These are phyloP conservation scores for Penaeus japonicus DNA, from an alignment of 1,140 invertebrate genomes.

Conservation along the genomic window DNA sequence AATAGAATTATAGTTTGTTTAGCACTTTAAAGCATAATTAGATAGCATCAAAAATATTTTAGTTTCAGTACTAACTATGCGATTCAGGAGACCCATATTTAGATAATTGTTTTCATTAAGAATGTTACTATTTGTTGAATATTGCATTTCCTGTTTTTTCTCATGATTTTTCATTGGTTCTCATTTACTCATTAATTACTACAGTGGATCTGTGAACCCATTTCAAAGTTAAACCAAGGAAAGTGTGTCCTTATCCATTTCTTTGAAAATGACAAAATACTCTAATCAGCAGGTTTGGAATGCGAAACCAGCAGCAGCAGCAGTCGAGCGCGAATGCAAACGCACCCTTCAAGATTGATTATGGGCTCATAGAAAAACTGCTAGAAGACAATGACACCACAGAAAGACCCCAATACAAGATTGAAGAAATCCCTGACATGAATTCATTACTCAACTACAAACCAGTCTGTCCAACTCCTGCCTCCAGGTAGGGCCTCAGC, in stretches of 20 bases:
- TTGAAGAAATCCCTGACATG: conserved; percentile 57
- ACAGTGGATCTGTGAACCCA: too few relatives aligned
- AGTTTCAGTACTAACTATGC: too few relatives aligned
- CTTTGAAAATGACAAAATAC: neutral
- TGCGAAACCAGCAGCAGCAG: conserved; percentile 10
- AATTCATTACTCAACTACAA: conserved; percentile 55
- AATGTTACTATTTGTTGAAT: too few relatives aligned
- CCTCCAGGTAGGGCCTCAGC: conserved; percentile 35
- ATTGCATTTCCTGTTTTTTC: too few relatives aligned
- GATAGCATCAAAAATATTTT: too few relatives aligned
- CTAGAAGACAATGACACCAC: conserved; percentile 36
- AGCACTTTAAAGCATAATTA: too few relatives aligned
- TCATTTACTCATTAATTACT: too few relatives aligned
- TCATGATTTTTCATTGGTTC: too few relatives aligned
- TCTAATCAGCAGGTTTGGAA: conserved; percentile 1
- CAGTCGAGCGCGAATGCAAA: conserved; percentile 10
- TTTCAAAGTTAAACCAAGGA: too few relatives aligned
- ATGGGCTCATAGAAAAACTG: conserved; percentile 53
- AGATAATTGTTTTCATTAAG: too few relatives aligned
- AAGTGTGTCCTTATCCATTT: neutral
- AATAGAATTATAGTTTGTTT: too few relatives aligned
- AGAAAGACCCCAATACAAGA: conserved; percentile 29
- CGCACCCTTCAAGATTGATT: conserved; percentile 53
- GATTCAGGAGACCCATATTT: too few relatives aligned
- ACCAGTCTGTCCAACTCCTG: conserved; percentile 38